phyloP scores from a whole-genome alignment of 2,797 vertebrate genomes.

The Microctenopoma steveboyesi region DNA sequence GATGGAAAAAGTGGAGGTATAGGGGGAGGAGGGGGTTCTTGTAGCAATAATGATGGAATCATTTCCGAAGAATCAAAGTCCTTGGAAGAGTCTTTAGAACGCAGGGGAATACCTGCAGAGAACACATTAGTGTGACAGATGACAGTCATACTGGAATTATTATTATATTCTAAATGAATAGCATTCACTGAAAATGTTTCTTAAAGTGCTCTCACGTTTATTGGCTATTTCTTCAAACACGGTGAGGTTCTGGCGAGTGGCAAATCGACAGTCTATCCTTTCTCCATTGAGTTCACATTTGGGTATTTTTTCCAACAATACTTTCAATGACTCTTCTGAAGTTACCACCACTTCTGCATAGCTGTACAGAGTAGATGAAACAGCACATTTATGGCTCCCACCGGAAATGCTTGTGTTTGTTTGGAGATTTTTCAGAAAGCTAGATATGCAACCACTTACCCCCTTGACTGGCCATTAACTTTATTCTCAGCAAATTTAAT shows the following conservation, averaged over 20 bases:
- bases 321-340: slow-evolving; percentile 89
- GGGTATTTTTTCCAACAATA: slow-evolving; percentile 89
- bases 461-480: slow-evolving; percentile 95
- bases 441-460: slow-evolving; percentile 79
- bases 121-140: slow-evolving; percentile 14
- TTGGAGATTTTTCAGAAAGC: neutral
- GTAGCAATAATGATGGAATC: slow-evolving; percentile 72
- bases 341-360: slow-evolving; percentile 93
- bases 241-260: slow-evolving; percentile 88
- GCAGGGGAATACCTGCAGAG: slow-evolving; percentile 86
- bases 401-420: neutral
- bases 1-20: slow-evolving; percentile 53
- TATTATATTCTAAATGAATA: neutral
- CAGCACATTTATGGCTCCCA: neutral
- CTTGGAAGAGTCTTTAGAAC: slow-evolving; percentile 82
- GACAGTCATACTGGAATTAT: neutral
- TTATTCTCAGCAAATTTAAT: slow-evolving; percentile 94
- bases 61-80: slow-evolving; percentile 56
- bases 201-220: slow-evolving; percentile 87
- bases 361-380: slow-evolving; percentile 71
- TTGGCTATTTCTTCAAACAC: slow-evolving; percentile 92
- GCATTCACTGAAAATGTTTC: neutral
- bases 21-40: slow-evolving; percentile 47
- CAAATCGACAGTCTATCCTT: slow-evolving; percentile 90
- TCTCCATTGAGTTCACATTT: slow-evolving; percentile 89